Evolutionary conservation across 1,140 invertebrate species (phyloP).

Genomic region (Drosophila elegans): DNA sequence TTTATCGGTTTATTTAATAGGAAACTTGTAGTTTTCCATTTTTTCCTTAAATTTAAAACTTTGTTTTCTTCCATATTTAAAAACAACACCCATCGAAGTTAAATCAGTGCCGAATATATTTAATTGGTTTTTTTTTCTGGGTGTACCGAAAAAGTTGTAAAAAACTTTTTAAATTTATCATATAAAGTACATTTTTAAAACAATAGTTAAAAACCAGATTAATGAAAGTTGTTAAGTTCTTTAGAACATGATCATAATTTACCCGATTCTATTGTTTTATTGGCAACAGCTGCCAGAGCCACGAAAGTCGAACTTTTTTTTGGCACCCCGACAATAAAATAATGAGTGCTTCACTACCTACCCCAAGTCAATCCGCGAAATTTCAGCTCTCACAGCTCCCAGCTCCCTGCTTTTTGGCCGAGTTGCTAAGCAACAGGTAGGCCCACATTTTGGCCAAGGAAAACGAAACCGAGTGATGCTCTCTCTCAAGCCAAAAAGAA

Average conservation of each 20-base stretch:
- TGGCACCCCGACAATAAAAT: conserved; percentile 34
- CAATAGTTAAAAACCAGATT: too few relatives aligned
- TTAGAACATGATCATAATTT: not conserved
- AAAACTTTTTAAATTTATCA: too few relatives aligned
- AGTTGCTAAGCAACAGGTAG: conserved; percentile 80
- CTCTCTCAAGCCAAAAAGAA: conserved; percentile 16
- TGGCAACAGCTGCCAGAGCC: conserved; percentile 22
- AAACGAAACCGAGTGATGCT: conserved; percentile 13
- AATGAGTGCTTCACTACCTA: conserved; percentile 16
- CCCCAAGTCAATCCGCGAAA: conserved; percentile 21
- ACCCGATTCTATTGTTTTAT: conserved; percentile 7
- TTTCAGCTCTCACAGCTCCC: conserved; percentile 22
- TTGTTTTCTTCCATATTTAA: too few relatives aligned
- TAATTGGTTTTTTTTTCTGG: too few relatives aligned
- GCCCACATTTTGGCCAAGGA: conserved; percentile 54
- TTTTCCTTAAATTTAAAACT: too few relatives aligned
- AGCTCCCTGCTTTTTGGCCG: conserved; percentile 25
- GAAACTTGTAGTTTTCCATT: too few relatives aligned
- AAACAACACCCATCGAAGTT: too few relatives aligned
- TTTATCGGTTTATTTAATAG: too few relatives aligned
- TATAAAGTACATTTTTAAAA: too few relatives aligned
- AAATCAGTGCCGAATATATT: too few relatives aligned
- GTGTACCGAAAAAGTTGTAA: too few relatives aligned
- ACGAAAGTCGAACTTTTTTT: conserved; percentile 7
- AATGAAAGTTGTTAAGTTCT: too few relatives aligned